A percentile compares a stretch with the other conserved stretches of the same genome.
Conservation (phyloP, 2,113 vertebrate genomes). For the Hypocryptadius cinnamomeus region DNA sequence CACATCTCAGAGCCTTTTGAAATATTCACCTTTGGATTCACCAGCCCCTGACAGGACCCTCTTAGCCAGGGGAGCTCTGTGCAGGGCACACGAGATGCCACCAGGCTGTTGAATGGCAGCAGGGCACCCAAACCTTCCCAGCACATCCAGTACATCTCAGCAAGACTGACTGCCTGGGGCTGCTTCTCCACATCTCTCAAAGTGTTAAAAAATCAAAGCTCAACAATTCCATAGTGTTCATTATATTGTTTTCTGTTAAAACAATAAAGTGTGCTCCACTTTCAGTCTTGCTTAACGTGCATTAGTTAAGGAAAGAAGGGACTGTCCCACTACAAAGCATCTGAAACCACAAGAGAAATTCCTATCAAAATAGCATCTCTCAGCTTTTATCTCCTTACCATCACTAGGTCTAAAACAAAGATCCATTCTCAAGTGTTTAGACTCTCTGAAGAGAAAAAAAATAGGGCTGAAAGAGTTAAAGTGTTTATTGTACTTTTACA, state of each 20-base stretch:
- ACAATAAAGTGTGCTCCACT: neutral
- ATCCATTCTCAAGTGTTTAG: neutral
- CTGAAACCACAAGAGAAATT: neutral
- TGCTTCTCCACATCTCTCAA: neutral
- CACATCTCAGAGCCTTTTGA: neutral
- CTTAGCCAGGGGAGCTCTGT: neutral
- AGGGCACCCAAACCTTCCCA: neutral
- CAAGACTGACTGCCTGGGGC: neutral
- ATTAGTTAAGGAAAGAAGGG: neutral
- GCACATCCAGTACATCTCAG: neutral
- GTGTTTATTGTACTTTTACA: conserved; percentile 52
- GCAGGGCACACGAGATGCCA: accelerated
- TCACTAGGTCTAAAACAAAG: neutral
- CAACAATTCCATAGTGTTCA: neutral
- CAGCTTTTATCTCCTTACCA: neutral
- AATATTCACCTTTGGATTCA: neutral
- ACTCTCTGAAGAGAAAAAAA: neutral
- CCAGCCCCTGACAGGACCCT: neutral
- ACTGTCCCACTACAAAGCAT: neutral
- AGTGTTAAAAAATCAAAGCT: neutral
- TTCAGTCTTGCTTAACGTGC: neutral
- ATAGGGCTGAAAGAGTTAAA: conserved; percentile 59
- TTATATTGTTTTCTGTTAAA: neutral
- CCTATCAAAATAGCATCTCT: neutral
- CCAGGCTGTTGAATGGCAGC: neutral